These are phyloP conservation scores for Dichetophora obliterata DNA, from an alignment of 2,888 invertebrate genomes.

Conservation along the genomic window DNA sequence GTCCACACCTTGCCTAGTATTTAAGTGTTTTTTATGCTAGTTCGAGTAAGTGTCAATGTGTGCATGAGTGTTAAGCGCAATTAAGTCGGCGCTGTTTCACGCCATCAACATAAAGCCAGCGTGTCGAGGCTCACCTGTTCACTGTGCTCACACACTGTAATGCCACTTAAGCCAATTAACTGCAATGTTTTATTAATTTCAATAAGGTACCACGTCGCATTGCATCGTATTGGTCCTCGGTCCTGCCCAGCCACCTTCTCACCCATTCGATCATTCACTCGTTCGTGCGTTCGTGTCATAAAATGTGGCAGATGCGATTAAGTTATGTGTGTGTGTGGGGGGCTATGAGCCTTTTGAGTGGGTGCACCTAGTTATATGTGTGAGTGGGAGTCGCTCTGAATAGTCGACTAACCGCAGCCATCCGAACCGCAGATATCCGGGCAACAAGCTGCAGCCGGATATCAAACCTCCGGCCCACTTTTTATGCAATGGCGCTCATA, in stretches of 20 bases:
- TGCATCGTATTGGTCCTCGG: not conserved
- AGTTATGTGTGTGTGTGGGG: not conserved
- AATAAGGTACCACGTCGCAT: constrained; percentile 2
- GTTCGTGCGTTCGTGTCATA: constrained; percentile 28
- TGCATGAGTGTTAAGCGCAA: constrained; percentile 18
- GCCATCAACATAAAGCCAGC: not conserved
- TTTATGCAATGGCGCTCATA: constrained; percentile 26
- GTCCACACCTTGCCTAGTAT: not conserved
- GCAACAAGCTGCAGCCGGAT: not conserved
- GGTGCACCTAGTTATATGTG: not conserved
- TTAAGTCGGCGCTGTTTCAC: constrained; percentile 16
- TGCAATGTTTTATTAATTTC: constrained; percentile 38
- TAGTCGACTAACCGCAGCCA: constrained; percentile 24
- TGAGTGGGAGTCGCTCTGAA: not conserved
- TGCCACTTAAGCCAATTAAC: constrained; percentile 39
- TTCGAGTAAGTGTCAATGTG: not conserved
- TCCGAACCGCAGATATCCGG: constrained; percentile 23
- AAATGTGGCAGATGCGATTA: constrained; percentile 28
- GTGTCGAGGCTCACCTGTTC: not conserved
- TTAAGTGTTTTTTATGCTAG: not conserved
- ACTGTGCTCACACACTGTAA: constrained; percentile 24
- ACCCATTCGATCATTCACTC: not conserved
- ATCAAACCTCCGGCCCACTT: not conserved
- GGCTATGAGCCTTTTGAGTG: not conserved
- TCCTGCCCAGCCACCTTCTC: not conserved